Evolutionary conservation across 2,888 invertebrate species (phyloP).

Genomic region (Drosophila histrio): DNA sequence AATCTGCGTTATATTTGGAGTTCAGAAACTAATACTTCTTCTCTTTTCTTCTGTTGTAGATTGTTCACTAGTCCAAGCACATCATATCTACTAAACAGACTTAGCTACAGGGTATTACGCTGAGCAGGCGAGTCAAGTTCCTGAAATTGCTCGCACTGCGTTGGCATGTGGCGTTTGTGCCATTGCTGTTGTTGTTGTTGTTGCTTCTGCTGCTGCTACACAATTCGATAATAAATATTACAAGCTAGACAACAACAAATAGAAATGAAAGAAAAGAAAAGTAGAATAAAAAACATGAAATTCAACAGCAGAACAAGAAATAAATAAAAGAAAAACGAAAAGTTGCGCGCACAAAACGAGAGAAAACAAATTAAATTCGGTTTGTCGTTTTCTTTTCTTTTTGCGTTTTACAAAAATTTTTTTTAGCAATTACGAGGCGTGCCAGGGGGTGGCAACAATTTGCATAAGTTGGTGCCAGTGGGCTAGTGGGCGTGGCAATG

Average conservation of each 20-base stretch:
- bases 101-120: slow-evolving; percentile 26
- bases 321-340: slow-evolving; percentile 41
- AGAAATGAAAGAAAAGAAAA: slow-evolving; percentile 11
- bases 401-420: slow-evolving; percentile 51
- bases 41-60: too few species aligned
- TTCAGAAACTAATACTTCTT: too few species aligned
- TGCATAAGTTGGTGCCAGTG: slow-evolving; percentile 61
- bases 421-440: slow-evolving; percentile 70
- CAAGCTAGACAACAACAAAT: slow-evolving; percentile 70
- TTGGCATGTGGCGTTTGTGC: slow-evolving; percentile 54
- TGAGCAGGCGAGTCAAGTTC: slow-evolving; percentile 47
- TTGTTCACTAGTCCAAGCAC: too few species aligned
- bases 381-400: slow-evolving; percentile 60
- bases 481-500: slow-evolving; percentile 1
- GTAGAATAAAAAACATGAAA: slow-evolving; percentile 5
- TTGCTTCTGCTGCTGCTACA: slow-evolving; percentile 43
- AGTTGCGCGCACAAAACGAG: slow-evolving; percentile 73
- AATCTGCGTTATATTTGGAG: too few species aligned
- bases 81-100: background rate
- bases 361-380: slow-evolving; percentile 77
- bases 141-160: slow-evolving; percentile 67
- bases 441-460: slow-evolving; percentile 50
- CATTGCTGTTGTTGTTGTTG: slow-evolving; percentile 13
- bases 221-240: slow-evolving; percentile 79
- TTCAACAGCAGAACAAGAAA: slow-evolving; percentile 20